phyloP scores from a whole-genome alignment of 2,888 invertebrate species.

The Drosophila nr. perissopoda region DNA sequence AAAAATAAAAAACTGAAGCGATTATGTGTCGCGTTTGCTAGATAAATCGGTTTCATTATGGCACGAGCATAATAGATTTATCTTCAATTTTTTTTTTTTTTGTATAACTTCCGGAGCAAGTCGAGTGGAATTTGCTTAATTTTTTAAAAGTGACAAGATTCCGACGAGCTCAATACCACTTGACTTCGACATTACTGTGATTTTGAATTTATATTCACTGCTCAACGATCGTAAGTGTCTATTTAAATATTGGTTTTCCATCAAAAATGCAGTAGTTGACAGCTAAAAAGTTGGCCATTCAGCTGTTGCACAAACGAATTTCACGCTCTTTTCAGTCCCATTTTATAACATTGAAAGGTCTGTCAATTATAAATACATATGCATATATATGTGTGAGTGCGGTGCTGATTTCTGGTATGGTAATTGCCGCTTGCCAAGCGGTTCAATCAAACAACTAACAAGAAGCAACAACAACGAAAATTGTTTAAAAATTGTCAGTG shows the following conservation, averaged over 20 bases:
- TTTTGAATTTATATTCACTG: conserved; percentile 25
- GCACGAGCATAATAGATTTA: conserved; percentile 63
- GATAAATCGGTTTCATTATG: conserved; percentile 75
- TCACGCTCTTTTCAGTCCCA: conserved; percentile 51
- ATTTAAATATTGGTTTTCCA: conserved; percentile 47
- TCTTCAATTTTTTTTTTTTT: conserved; percentile 30
- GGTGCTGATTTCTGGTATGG: conserved; percentile 61
- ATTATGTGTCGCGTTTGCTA: conserved; percentile 56
- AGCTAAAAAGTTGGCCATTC: conserved; percentile 70
- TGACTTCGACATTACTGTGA: conserved; percentile 56
- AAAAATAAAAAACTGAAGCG: conserved; percentile 51
- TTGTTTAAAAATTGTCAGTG: conserved; percentile 25
- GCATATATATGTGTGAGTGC: conserved; percentile 2
- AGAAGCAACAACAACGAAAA: conserved; percentile 2
- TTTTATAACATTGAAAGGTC: conserved; percentile 76
- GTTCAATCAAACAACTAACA: conserved; percentile 45
- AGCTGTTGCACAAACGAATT: conserved; percentile 50
- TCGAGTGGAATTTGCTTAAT: conserved; percentile 43
- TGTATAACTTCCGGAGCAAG: conserved; percentile 66
- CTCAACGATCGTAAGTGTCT: conserved; percentile 37
- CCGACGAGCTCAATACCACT: conserved; percentile 59
- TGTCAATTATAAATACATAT: conserved; percentile 63
- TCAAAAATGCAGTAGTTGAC: conserved; percentile 69
- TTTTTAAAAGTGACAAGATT: conserved; percentile 59
- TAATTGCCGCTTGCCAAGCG: conserved; percentile 71